These are phyloP conservation scores for Camponotus floridanus DNA, from an alignment of 1,140 invertebrate genomes.

Conservation along the genomic window DNA sequence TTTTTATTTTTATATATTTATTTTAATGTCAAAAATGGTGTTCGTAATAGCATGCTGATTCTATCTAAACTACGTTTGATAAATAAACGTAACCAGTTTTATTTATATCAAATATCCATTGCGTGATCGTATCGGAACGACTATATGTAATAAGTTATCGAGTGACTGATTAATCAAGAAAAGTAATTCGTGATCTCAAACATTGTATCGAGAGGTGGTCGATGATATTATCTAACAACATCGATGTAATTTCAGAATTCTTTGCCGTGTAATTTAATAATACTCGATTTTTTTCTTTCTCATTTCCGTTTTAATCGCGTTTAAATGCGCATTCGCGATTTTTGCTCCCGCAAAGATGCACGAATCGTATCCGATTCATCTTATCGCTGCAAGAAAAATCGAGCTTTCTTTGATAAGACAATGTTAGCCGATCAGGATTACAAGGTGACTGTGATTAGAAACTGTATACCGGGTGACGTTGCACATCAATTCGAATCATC, in stretches of 20 bases:
- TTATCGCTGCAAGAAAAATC: constrained; percentile 65
- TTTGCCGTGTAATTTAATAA: constrained; percentile 31
- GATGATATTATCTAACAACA: constrained; percentile 28
- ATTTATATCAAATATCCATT: too few species aligned
- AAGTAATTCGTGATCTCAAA: constrained; percentile 1
- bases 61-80: too few species aligned
- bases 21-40: too few species aligned
- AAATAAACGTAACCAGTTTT: too few species aligned
- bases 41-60: too few species aligned
- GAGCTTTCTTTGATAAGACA: neutral
- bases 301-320: constrained; percentile 12
- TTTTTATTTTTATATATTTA: too few species aligned
- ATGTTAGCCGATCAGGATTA: constrained; percentile 47
- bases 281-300: constrained; percentile 3
- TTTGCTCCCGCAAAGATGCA: neutral
- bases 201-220: constrained; percentile 10
- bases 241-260: constrained; percentile 8
- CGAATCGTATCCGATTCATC: constrained; percentile 42
- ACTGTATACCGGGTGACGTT: neutral
- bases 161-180: neutral
- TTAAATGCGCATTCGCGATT: constrained; percentile 10
- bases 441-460: neutral
- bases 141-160: neutral
- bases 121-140: neutral
- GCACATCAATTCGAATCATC: neutral